Evolutionary conservation across 2,113 vertebrate species (phyloP).

Genomic region (Tiliqua scincoides): DNA sequence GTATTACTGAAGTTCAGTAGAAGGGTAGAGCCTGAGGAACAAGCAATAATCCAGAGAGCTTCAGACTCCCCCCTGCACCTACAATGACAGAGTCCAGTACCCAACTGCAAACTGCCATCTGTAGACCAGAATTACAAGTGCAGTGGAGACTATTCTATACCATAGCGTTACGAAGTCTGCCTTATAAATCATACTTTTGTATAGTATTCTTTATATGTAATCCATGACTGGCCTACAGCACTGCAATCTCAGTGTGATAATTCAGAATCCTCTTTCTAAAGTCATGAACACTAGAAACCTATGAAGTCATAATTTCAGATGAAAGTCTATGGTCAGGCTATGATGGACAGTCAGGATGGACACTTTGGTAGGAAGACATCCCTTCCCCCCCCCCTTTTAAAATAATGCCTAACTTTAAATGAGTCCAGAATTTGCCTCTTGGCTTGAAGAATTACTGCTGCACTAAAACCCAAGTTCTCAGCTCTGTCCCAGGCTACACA

Average conservation of each 20-base stretch:
- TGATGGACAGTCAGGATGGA: neutral
- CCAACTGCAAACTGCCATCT: neutral
- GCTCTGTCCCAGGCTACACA: neutral
- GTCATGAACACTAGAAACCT: neutral
- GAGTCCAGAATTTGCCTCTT: neutral
- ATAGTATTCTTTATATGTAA: neutral
- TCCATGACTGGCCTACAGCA: neutral
- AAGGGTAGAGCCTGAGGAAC: neutral
- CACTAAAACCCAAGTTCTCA: neutral
- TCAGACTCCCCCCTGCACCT: neutral
- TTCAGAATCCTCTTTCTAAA: neutral
- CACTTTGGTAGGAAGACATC: neutral
- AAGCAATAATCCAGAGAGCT: neutral
- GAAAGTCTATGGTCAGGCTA: neutral
- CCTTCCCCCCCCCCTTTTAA: neutral
- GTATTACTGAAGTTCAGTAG: neutral
- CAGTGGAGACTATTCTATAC: too few species aligned
- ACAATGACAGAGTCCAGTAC: neutral
- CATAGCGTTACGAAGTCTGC: neutral
- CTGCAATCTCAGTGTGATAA: neutral
- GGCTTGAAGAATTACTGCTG: rapidly evolving
- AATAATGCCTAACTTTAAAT: neutral
- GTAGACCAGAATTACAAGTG: neutral
- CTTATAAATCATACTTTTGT: neutral
- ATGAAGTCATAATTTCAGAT: neutral